Percentiles rank a stretch among this genome's conserved stretches.
phyloP scores from a whole-genome alignment of 2,888 invertebrate species.

The Macrophya alboannulata region DNA sequence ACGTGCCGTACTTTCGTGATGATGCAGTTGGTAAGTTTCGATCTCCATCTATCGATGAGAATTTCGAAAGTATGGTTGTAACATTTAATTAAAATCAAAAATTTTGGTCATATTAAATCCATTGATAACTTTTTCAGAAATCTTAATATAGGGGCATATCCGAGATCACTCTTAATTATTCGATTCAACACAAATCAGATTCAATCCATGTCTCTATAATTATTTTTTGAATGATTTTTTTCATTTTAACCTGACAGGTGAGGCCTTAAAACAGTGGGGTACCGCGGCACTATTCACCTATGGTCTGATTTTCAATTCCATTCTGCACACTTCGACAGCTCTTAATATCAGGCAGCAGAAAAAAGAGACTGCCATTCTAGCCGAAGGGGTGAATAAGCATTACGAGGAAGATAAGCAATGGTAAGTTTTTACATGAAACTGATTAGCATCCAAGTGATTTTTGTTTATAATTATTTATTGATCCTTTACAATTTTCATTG shows the following conservation, averaged over 20 bases:
- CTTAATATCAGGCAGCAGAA: neutral
- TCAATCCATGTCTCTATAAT: too few species aligned
- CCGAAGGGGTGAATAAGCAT: constrained; percentile 8
- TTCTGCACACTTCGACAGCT: neutral
- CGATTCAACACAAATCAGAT: too few species aligned
- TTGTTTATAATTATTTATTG: too few species aligned
- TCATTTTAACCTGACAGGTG: neutral
- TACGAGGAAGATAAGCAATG: neutral
- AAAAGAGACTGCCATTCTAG: neutral
- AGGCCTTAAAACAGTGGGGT: neutral
- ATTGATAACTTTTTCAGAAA: neutral
- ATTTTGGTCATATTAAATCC: neutral
- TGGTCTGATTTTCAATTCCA: neutral
- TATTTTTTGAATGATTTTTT: neutral
- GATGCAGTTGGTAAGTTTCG: constrained; percentile 4
- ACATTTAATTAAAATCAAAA: neutral
- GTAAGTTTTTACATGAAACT: neutral
- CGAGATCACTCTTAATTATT: too few species aligned
- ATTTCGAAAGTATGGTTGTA: neutral
- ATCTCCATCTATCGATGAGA: neutral
- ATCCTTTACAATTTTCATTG: neutral
- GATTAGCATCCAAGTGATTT: neutral
- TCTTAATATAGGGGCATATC: too few species aligned
- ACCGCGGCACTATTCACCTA: neutral
- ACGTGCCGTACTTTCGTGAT: neutral